A percentile compares a stretch with the other conserved stretches of the same genome.
phyloP scores from a whole-genome alignment of 2,113 vertebrate species.

The Phainopepla nitens region DNA sequence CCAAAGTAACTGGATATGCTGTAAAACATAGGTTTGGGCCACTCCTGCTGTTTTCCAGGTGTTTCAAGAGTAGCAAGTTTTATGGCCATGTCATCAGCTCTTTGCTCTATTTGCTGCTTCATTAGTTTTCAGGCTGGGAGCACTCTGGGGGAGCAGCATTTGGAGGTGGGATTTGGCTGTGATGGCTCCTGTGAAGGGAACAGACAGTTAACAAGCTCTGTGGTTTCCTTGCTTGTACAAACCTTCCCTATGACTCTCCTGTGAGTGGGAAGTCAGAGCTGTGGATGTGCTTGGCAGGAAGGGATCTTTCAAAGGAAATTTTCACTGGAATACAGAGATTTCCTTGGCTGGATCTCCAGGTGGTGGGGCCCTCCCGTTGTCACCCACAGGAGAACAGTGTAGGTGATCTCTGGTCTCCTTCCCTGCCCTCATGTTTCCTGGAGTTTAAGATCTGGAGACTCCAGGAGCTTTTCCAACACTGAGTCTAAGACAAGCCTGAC shows the following conservation, averaged over 20 bases:
- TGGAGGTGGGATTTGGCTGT: neutral
- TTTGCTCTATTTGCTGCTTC: constrained; percentile 13
- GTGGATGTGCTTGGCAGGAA: neutral
- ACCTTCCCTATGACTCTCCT: neutral
- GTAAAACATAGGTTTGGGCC: neutral
- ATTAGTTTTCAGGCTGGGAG: neutral
- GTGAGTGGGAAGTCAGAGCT: neutral
- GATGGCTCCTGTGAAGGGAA: neutral
- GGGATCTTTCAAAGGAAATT: neutral
- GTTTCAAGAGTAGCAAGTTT: neutral
- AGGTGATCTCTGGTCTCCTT: neutral
- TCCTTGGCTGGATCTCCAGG: neutral
- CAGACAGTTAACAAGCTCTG: neutral
- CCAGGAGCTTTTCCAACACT: neutral
- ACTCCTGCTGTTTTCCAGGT: neutral
- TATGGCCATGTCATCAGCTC: neutral
- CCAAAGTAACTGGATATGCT: neutral
- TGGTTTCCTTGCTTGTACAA: neutral
- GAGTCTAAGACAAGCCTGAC: neutral
- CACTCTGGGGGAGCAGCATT: neutral
- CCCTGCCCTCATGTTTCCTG: neutral
- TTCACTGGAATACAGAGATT: neutral
- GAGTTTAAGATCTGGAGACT: neutral
- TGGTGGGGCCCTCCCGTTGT: neutral
- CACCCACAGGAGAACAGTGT: neutral